Percentiles rank a stretch among this genome's conserved stretches.
Evolutionary conservation across 2,113 vertebrate genomes (phyloP).

Genomic region (Rhodinocichla rosea): DNA sequence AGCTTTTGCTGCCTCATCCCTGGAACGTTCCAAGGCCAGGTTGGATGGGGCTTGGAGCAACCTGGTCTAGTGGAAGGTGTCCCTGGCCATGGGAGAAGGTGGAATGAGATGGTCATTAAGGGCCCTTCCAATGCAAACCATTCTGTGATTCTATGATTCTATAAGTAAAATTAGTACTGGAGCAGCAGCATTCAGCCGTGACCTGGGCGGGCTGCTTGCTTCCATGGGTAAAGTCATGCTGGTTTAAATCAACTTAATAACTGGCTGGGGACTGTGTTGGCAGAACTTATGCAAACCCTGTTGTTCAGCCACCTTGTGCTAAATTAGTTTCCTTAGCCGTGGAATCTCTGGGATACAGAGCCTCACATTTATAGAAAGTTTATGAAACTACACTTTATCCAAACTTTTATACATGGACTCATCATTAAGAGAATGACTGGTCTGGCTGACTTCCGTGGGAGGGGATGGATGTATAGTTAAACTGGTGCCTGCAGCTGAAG

Average conservation of each 20-base stretch:
- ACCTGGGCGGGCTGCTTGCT: neutral
- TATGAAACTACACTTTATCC: neutral
- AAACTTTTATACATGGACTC: neutral
- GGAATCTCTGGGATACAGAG: neutral
- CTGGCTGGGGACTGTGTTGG: neutral
- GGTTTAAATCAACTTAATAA: neutral
- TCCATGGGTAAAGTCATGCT: neutral
- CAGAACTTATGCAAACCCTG: neutral
- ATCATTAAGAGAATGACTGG: neutral
- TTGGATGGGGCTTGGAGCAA: neutral
- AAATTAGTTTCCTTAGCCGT: neutral
- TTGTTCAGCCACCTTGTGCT: neutral
- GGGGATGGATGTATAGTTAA: neutral
- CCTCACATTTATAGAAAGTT: neutral
- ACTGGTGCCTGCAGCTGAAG: neutral
- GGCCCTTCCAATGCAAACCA: neutral
- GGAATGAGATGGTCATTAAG: neutral
- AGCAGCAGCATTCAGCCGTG: neutral
- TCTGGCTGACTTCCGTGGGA: neutral
- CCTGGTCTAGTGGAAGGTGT: neutral
- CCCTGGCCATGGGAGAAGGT: neutral
- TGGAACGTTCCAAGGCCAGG: neutral
- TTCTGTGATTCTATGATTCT: neutral
- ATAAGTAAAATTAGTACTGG: neutral
- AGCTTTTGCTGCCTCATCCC: neutral